Conservation (phyloP, 2,113 vertebrate genomes). For the Campylomormyrus tamandua region DNA sequence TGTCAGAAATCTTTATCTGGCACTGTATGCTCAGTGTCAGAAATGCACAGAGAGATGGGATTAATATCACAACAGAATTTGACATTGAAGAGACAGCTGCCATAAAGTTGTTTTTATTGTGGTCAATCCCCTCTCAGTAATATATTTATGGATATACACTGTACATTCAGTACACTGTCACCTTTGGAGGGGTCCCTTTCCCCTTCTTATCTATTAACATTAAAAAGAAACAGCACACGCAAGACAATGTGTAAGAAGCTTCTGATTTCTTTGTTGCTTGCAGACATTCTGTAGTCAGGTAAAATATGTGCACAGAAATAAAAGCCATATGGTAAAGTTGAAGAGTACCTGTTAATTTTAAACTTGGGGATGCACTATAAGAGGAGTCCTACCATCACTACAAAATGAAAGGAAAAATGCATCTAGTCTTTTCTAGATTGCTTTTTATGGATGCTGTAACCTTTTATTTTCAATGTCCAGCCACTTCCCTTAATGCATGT, state of each 20-base stretch:
- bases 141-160: background rate
- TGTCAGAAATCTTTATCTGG: conserved; percentile 50
- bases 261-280: background rate
- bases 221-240: background rate
- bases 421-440: background rate
- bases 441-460: background rate
- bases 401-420: background rate
- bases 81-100: background rate
- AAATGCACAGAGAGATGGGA: conserved; percentile 13
- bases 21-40: conserved; percentile 20
- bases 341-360: background rate
- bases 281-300: background rate
- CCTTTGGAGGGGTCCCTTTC: background rate
- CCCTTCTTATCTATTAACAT: background rate
- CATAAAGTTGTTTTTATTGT: background rate
- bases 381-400: background rate
- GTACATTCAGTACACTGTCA: background rate
- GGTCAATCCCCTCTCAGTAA: background rate
- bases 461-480: conserved; percentile 31
- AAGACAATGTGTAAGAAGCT: background rate
- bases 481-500: conserved; percentile 31
- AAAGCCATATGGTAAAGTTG: background rate
- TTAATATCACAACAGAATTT: background rate
- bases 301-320: background rate
- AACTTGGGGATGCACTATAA: background rate